Evolutionary conservation across 2,113 vertebrate genomes (phyloP), one percentile per base, ranked within the genome.

Genomic region (Balaeniceps rex): DNA sequence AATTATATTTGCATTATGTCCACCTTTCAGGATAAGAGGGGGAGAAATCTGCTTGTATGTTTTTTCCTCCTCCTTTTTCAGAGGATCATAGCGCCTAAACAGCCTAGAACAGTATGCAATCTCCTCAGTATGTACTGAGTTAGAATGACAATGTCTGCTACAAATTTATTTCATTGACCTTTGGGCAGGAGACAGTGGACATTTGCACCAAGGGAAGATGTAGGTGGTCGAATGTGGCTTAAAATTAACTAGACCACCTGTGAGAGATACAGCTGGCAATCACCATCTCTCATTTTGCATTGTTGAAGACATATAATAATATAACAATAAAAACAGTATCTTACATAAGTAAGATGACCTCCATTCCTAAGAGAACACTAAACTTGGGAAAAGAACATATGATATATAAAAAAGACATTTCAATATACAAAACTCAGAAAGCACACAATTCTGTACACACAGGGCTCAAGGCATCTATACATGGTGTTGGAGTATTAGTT

Each of bases 121-220:
- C 26, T 81, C 44, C 51, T 71, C 54, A 47, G 5, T 10, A 19
- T 19, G 8, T 28, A 8, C 11, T 47, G 23, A 51, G 12, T 63
- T 28, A 81, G 26, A 70, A 21, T 6, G 9, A 21, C 28, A n/a
- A 22, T 7, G 8, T 34, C 46, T 74, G 24, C 40, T 47, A 44
- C 19, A 38, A 54, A 47, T 40, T 36, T 34, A 9, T 46, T 87
- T 52, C 34, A 23, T 42, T 66, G 42, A 47, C 14, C 12, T 77
- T 79, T 65, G 21, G 8, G 22, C 25, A 44, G 6, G 8, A 42
- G 10, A 36, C 4, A 7, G 9, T 44, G 24, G 66, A 29, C 19
- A 47, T 21, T 8, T 1, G 0, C 16, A 38, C 0, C 10, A 65
- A 74, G 15, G 0, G 12, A 88, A 92, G 10, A 47, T 34, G 8